phyloP scores from a whole-genome alignment of 2,113 vertebrate species.

The Tachycineta bicolor region DNA sequence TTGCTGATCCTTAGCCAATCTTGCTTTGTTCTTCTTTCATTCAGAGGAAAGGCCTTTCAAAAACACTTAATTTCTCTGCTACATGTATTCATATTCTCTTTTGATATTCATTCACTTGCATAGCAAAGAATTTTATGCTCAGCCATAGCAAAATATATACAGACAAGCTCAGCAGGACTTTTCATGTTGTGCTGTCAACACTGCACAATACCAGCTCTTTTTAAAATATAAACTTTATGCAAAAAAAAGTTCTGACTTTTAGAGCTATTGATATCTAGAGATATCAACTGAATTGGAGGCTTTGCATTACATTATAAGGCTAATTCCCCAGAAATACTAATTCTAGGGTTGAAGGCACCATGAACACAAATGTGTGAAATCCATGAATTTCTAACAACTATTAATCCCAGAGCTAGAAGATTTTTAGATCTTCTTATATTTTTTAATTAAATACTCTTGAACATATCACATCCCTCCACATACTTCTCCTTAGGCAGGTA shows the following conservation, averaged over 20 bases:
- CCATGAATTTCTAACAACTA: not conserved
- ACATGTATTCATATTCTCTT: conserved; percentile 21
- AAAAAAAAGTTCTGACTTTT: not conserved
- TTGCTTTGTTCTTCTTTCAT: conserved; percentile 25
- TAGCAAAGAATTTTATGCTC: conserved; percentile 31
- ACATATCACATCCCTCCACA: not conserved
- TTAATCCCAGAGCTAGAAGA: not conserved
- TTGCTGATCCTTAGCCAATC: conserved; percentile 11
- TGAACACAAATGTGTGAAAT: not conserved
- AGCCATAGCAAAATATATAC: not conserved
- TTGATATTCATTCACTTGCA: conserved; percentile 24
- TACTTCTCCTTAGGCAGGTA: not conserved
- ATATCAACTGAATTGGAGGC: not conserved
- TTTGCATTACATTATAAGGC: not conserved
- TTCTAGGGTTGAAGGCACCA: not conserved
- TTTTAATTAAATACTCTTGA: not conserved
- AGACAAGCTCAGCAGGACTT: conserved; percentile 44
- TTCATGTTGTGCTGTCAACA: conserved; percentile 23
- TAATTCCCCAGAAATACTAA: not conserved
- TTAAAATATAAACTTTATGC: not conserved
- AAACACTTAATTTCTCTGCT: conserved; percentile 24
- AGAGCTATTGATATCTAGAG: not conserved
- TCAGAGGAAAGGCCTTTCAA: conserved; percentile 23
- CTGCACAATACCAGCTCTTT: not conserved
- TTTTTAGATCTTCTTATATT: not conserved